phyloP scores from a whole-genome alignment of 2,888 invertebrate genomes.

The Nephrotoma appendiculata region DNA sequence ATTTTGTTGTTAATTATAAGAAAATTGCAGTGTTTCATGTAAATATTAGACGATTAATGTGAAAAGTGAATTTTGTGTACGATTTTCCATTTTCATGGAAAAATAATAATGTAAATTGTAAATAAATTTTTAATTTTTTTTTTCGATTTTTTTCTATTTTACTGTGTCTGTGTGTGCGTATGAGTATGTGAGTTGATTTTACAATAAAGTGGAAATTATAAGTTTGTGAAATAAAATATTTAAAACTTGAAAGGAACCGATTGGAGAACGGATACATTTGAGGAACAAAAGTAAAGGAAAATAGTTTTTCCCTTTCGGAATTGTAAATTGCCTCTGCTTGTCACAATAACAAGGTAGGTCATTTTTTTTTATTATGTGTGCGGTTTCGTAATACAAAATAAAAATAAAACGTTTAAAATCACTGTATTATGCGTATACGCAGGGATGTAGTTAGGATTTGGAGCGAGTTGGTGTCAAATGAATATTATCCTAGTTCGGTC shows the following conservation, averaged over 20 bases:
- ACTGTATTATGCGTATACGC: background rate
- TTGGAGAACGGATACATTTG: background rate
- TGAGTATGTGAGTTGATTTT: background rate
- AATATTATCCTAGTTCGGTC: too few relatives aligned
- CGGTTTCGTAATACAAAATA: background rate
- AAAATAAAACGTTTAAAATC: background rate
- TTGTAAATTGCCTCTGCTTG: background rate
- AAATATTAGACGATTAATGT: background rate
- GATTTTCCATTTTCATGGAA: background rate
- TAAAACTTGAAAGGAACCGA: background rate
- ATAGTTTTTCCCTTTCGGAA: background rate
- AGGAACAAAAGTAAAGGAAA: background rate
- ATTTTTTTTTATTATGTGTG: background rate
- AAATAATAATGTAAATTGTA: background rate
- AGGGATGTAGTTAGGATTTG: background rate
- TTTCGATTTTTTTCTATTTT: background rate
- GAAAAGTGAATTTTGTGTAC: background rate
- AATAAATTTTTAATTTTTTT: background rate
- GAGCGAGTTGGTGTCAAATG: too few relatives aligned
- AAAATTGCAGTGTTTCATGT: background rate
- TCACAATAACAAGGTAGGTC: conserved; percentile 4
- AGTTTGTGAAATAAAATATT: background rate
- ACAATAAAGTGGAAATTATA: background rate
- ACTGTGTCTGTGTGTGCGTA: background rate
- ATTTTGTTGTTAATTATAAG: background rate